Conservation (phyloP, 2,113 vertebrate species). For the Forbesichthys papilliferus region DNA sequence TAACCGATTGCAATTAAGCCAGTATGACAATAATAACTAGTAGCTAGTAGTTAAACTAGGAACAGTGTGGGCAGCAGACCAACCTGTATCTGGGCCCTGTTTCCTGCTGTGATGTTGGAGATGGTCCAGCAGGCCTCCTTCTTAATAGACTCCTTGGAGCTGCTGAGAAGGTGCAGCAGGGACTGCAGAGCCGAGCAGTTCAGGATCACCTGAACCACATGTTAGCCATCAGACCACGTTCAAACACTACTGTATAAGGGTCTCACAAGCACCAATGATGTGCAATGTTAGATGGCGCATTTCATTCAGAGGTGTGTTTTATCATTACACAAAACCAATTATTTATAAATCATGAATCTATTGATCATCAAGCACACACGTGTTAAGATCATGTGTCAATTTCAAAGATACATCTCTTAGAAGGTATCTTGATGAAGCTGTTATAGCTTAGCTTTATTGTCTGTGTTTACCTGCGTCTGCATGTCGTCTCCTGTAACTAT, state of each 20-base stretch:
- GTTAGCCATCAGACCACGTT: conserved; percentile 7
- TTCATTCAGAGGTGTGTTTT: no score
- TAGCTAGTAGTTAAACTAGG: background rate
- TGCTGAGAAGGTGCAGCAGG: conserved; percentile 92
- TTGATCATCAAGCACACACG: no score
- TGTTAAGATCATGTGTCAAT: no score
- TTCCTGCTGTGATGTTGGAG: conserved; percentile 98
- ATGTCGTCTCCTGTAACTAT: conserved; percentile 97
- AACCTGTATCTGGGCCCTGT: conserved; percentile 97
- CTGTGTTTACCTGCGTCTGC: conserved; percentile 88
- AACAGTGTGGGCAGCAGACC: background rate
- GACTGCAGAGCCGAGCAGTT: conserved; percentile 97
- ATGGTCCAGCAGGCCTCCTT: conserved; percentile 99
- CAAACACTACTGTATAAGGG: background rate
- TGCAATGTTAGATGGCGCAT: no score
- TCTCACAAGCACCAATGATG: no score
- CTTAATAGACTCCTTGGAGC: conserved; percentile 98
- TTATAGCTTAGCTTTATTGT: background rate
- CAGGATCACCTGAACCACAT: conserved; percentile 86
- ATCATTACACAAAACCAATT: no score
- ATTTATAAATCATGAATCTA: no score
- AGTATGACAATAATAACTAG: no score
- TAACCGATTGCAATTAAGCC: no score
- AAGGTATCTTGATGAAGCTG: background rate
- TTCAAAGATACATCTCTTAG: no score